A percentile compares a stretch with the other conserved stretches of the same genome.
Evolutionary conservation across 2,888 invertebrate genomes (phyloP).

Genomic region (Anoplius nigerrimus): DNA sequence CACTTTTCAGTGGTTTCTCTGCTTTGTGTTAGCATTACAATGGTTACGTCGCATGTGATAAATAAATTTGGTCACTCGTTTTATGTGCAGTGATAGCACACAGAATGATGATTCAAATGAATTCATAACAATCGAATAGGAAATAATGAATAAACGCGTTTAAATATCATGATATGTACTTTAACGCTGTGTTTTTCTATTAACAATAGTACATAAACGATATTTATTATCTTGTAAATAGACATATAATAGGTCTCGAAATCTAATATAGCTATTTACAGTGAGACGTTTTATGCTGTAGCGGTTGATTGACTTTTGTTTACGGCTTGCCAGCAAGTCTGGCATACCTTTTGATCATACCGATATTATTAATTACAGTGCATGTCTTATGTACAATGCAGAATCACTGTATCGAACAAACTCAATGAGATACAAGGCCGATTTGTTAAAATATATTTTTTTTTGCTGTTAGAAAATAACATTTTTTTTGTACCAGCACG

Average conservation of each 20-base stretch:
- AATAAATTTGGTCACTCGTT: no score
- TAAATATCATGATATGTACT: constrained; percentile 54
- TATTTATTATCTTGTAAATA: constrained; percentile 6
- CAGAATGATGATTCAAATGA: neutral
- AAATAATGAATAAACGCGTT: constrained; percentile 52
- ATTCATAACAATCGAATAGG: constrained; percentile 50
- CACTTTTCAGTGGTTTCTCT: no score
- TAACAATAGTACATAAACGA: constrained; percentile 23
- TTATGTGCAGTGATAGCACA: no score
- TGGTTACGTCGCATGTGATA: no score
- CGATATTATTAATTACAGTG: constrained; percentile 35
- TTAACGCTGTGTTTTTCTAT: constrained; percentile 41
- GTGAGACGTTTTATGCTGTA: constrained; percentile 36
- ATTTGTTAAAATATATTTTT: constrained; percentile 46
- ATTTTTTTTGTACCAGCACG: constrained; percentile 28
- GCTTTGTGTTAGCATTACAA: no score
- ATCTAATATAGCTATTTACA: constrained; percentile 48
- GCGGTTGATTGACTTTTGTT: constrained; percentile 29
- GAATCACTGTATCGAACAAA: constrained; percentile 39
- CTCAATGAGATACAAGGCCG: constrained; percentile 26
- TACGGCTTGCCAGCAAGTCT: constrained; percentile 12
- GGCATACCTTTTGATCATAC: constrained; percentile 19
- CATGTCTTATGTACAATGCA: constrained; percentile 51
- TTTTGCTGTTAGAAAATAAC: constrained; percentile 44
- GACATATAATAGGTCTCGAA: constrained; percentile 8